Percentiles rank a stretch among this genome's conserved stretches.
These are phyloP conservation scores for Macrobrachium nipponense DNA, from an alignment of 1,140 invertebrate genomes.

Conservation along the genomic window DNA sequence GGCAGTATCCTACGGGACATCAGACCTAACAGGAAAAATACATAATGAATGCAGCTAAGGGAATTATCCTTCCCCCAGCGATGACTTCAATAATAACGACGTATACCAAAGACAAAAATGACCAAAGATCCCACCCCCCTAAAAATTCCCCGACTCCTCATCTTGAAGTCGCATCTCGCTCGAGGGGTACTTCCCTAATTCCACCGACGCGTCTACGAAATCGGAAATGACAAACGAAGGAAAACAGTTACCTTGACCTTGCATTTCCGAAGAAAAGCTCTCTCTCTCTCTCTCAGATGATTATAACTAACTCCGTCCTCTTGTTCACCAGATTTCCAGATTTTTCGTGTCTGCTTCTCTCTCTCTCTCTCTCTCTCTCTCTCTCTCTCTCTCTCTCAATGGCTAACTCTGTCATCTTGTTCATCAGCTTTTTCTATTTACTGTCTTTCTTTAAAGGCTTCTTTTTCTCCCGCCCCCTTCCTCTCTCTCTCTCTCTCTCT, in stretches of 20 bases:
- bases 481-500: background rate
- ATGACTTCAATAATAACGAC: too few species aligned
- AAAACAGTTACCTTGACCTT: background rate
- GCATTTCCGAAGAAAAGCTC: conserved; percentile 3
- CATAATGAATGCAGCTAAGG: too few species aligned
- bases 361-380: background rate
- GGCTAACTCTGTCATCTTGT: too few species aligned
- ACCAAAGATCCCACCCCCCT: too few species aligned
- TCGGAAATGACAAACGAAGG: background rate
- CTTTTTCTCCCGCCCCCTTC: background rate
- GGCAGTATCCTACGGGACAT: too few species aligned
- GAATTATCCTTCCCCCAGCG: too few species aligned
- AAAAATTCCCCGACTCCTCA: too few species aligned
- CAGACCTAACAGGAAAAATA: too few species aligned
- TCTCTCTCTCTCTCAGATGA: conserved; percentile 21
- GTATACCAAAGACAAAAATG: too few species aligned
- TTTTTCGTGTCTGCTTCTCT: background rate
- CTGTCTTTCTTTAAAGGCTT: background rate
- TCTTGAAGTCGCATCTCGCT: too few species aligned
- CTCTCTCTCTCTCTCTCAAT: background rate
- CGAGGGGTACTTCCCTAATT: too few species aligned
- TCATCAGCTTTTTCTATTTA: background rate
- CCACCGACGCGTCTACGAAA: too few species aligned
- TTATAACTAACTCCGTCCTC: background rate
- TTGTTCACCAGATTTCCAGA: background rate